Evolutionary conservation across 2,797 vertebrate species (phyloP).

Genomic region (Poeciliopsis gracilis): DNA sequence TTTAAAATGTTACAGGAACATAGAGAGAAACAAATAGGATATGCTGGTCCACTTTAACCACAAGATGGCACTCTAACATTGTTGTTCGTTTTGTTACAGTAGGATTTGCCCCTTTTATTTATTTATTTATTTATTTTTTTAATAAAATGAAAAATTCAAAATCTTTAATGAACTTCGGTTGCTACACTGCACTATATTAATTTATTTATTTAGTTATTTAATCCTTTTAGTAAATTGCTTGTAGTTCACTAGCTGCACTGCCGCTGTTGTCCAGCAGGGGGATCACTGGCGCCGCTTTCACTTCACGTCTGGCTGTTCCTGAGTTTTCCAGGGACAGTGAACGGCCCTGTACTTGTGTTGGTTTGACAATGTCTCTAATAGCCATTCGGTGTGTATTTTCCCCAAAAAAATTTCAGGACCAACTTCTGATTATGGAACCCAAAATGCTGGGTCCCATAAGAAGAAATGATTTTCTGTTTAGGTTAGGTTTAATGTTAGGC

Average conservation of each 20-base stretch:
- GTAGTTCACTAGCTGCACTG: constrained; percentile 11
- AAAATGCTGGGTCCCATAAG: background rate
- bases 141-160: background rate
- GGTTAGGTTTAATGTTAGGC: background rate
- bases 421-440: background rate
- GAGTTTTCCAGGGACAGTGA: background rate
- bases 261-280: constrained; percentile 45
- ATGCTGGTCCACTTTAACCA: constrained; percentile 34
- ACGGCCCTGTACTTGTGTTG: background rate
- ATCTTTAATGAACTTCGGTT: background rate
- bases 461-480: background rate
- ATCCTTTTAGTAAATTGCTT: background rate
- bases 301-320: fast-evolving
- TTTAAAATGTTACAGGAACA: background rate
- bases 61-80: constrained; percentile 44
- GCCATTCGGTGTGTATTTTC: background rate
- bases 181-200: constrained; percentile 10
- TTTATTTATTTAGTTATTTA: background rate
- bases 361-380: background rate
- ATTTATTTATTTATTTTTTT: constrained; percentile 6
- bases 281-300: constrained; percentile 32
- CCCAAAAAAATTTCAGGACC: background rate
- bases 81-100: background rate
- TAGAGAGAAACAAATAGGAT: background rate
- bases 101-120: constrained; percentile 5